Percentiles rank a stretch among this genome's conserved stretches.
phyloP scores from a whole-genome alignment of 2,113 vertebrate species.

The Muntiacus reevesi region DNA sequence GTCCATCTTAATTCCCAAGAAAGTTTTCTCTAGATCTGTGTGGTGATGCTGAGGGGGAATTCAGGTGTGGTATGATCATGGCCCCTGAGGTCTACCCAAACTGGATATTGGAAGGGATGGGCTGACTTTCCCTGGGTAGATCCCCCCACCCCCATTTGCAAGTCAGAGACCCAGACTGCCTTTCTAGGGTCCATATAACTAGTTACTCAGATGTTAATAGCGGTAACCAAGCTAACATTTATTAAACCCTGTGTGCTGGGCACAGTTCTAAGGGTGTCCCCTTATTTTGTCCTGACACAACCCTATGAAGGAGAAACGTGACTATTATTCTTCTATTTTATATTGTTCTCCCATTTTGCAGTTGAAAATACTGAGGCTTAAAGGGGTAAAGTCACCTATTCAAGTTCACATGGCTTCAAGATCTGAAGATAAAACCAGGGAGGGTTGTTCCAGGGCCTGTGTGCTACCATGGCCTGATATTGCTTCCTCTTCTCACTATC shows the following conservation, averaged over 20 bases:
- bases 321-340: neutral
- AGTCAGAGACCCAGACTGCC: neutral
- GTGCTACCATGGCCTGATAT: rapidly evolving
- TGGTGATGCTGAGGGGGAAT: neutral
- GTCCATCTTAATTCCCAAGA: neutral
- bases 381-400: neutral
- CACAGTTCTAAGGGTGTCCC: neutral
- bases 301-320: neutral
- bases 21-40: neutral
- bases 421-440: neutral
- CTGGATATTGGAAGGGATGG: neutral
- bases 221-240: neutral
- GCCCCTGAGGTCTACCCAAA: neutral
- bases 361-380: neutral
- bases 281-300: neutral
- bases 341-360: neutral
- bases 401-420: neutral
- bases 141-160: neutral
- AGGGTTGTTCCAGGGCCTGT: neutral
- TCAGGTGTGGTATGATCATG: neutral
- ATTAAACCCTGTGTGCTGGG: neutral
- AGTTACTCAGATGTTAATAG: neutral
- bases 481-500: neutral
- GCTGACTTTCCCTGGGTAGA: neutral
- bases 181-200: neutral